Conservation (phyloP, 2,888 invertebrate genomes). For the Agriopis leucophaearia region DNA sequence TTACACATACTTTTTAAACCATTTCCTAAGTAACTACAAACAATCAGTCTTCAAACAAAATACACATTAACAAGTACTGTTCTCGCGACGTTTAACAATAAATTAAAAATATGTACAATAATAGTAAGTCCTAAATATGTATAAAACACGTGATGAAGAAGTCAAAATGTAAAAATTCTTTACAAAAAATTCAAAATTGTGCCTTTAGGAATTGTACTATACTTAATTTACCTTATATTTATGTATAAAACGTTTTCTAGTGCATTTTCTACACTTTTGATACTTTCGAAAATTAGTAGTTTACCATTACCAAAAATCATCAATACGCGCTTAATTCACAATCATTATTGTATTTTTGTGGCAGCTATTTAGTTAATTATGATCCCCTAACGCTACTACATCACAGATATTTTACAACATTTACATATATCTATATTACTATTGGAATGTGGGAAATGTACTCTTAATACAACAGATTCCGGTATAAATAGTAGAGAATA, state of each 20-base stretch:
- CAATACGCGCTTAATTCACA: constrained; percentile 14
- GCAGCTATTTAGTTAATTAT: constrained; percentile 31
- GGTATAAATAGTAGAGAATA: not conserved
- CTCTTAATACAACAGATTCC: not conserved
- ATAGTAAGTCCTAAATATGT: constrained; percentile 42
- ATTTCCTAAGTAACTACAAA: constrained; percentile 54
- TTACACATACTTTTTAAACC: constrained; percentile 19
- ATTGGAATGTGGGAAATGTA: constrained; percentile 43
- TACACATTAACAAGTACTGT: constrained; percentile 64
- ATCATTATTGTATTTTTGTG: constrained; percentile 22
- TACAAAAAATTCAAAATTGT: constrained; percentile 55
- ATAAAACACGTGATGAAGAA: constrained; percentile 41
- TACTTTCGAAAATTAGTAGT: constrained; percentile 2
- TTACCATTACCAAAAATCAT: constrained; percentile 12
- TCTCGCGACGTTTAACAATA: constrained; percentile 65
- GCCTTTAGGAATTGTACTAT: constrained; percentile 64
- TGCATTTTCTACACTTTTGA: constrained; percentile 2
- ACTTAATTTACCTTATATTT: constrained; percentile 35
- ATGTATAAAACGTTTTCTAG: constrained; percentile 3
- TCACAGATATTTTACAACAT: constrained; percentile 69
- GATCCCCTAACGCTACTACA: constrained; percentile 51
- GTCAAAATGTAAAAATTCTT: constrained; percentile 38
- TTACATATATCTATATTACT: constrained; percentile 36
- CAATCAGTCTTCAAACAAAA: constrained; percentile 85
- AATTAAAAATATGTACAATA: constrained; percentile 60